phyloP scores from a whole-genome alignment of 2,113 vertebrate genomes.

The Meles meles region DNA sequence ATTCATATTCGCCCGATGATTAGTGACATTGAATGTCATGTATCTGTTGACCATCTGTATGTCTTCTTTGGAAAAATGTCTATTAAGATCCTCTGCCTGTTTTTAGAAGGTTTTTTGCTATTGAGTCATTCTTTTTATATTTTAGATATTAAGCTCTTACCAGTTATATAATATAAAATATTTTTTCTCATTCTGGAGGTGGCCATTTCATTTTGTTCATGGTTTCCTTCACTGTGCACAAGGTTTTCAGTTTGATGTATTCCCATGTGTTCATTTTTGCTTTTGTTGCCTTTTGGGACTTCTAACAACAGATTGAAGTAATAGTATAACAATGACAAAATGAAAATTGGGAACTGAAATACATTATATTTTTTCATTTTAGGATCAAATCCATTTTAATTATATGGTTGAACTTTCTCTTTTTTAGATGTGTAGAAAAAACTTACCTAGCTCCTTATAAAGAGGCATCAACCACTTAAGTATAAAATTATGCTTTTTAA shows the following conservation, averaged over 20 bases:
- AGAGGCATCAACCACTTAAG: background rate
- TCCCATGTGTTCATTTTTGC: background rate
- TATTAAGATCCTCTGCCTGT: background rate
- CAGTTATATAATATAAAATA: background rate
- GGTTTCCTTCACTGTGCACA: background rate
- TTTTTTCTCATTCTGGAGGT: background rate
- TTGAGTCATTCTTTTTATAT: background rate
- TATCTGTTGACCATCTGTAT: background rate
- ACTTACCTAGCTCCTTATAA: background rate
- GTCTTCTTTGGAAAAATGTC: background rate
- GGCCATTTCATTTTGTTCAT: background rate
- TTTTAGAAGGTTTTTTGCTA: background rate
- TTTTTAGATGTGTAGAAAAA: background rate
- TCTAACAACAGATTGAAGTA: background rate
- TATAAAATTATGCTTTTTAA: background rate
- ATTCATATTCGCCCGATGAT: background rate
- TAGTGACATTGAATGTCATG: background rate
- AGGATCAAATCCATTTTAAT: background rate
- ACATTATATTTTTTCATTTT: background rate
- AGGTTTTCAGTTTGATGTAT: background rate
- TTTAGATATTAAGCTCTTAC: background rate
- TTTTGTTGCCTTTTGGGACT: background rate
- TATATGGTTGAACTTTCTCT: background rate
- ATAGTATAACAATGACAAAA: background rate
- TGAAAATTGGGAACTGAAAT: constrained; percentile 3